These are phyloP conservation scores for Sapayoa aenigma DNA, from an alignment of 2,113 vertebrate species.

Conservation along the genomic window DNA sequence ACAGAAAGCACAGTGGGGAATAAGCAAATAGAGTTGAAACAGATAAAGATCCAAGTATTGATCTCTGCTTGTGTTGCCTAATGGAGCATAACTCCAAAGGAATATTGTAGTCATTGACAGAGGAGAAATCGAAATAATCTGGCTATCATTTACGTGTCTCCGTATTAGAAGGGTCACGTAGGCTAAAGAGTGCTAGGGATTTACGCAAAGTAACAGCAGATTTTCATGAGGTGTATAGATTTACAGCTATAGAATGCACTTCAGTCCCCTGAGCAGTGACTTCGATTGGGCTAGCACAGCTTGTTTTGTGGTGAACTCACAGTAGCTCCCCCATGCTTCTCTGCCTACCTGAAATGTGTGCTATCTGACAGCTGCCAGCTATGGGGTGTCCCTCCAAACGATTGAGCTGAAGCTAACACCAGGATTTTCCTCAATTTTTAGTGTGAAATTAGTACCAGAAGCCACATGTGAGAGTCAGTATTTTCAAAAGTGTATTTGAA, in stretches of 20 bases:
- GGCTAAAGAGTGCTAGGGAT: constrained; percentile 42
- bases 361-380: not conserved
- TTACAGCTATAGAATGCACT: not conserved
- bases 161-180: constrained; percentile 41
- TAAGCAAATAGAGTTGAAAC: constrained; percentile 59
- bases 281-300: not conserved
- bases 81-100: constrained; percentile 52
- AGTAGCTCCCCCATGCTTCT: rapidly evolving
- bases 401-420: not conserved
- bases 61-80: constrained; percentile 69
- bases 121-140: constrained; percentile 58
- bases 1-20: constrained; percentile 41
- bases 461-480: not conserved
- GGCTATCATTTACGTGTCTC: constrained; percentile 46
- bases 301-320: not conserved
- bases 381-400: not conserved
- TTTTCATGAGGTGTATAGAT: not conserved
- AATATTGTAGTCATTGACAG: constrained; percentile 62
- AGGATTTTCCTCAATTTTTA: not conserved
- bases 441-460: not conserved
- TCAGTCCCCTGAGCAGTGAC: not conserved
- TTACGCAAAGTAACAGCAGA: constrained; percentile 24
- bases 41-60: constrained; percentile 70
- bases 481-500: not conserved
- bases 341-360: not conserved